Conservation (phyloP, 2,113 vertebrate genomes). For the Xiphophorus hellerii region DNA sequence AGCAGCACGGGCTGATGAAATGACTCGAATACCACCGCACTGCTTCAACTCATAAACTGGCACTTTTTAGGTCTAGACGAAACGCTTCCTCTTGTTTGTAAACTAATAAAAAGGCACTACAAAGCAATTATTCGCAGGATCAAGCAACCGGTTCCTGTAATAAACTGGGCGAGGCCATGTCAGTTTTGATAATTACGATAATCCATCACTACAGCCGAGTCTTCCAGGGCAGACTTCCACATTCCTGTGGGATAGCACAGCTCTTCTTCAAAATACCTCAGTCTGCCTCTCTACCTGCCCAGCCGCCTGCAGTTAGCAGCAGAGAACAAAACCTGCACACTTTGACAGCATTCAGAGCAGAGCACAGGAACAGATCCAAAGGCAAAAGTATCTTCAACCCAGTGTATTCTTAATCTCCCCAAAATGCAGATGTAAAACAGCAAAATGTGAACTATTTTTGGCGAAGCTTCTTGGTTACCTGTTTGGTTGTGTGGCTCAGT, state of each 20-base stretch:
- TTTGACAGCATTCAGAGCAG: slow-evolving; percentile 72
- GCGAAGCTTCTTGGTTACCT: slow-evolving; percentile 62
- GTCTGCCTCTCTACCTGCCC: slow-evolving; percentile 61
- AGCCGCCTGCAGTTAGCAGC: slow-evolving; percentile 34
- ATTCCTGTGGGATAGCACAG: slow-evolving; percentile 76
- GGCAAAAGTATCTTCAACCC: slow-evolving; percentile 73
- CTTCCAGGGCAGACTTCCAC: slow-evolving; percentile 68
- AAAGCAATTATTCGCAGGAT: slow-evolving; percentile 80
- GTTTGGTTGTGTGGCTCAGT: slow-evolving; percentile 72
- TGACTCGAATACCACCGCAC: slow-evolving; percentile 73
- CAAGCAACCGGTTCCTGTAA: slow-evolving; percentile 67
- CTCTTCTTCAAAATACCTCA: slow-evolving; percentile 56
- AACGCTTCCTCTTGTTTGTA: slow-evolving; percentile 81
- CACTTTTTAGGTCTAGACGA: slow-evolving; percentile 81
- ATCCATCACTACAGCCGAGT: slow-evolving; percentile 70
- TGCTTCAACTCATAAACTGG: slow-evolving; percentile 73
- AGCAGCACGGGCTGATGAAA: slow-evolving; percentile 67
- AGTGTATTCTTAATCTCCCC: slow-evolving; percentile 69
- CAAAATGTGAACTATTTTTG: background rate
- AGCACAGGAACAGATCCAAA: slow-evolving; percentile 81
- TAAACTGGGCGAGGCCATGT: slow-evolving; percentile 76
- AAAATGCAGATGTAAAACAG: slow-evolving; percentile 11
- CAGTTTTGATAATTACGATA: slow-evolving; percentile 78
- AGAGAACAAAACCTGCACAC: slow-evolving; percentile 79
- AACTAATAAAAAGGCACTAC: slow-evolving; percentile 79